Evolutionary conservation across 2,113 vertebrate species (phyloP).

Genomic region (Caracal caracal): DNA sequence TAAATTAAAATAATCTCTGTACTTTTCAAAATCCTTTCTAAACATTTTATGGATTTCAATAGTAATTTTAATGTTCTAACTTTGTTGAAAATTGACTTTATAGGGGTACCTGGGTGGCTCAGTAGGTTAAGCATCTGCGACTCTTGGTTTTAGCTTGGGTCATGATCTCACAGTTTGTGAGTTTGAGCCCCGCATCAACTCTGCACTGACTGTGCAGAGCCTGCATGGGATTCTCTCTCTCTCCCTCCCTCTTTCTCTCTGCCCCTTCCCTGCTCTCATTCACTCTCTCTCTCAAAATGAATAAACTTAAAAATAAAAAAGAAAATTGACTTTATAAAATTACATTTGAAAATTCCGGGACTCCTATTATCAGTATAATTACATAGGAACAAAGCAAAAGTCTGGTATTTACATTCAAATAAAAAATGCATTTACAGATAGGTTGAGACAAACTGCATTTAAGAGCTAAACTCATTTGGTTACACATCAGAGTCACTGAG

Average conservation of each 20-base stretch:
- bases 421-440: background rate
- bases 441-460: background rate
- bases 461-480: background rate
- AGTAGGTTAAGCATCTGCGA: too few relatives aligned
- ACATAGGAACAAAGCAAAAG: background rate
- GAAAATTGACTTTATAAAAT: background rate
- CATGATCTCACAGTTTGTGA: too few relatives aligned
- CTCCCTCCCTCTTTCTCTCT: too few relatives aligned
- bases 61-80: background rate
- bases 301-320: too few relatives aligned
- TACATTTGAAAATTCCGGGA: background rate
- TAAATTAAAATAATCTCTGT: background rate
- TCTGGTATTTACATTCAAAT: background rate
- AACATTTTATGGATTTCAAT: background rate
- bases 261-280: too few relatives aligned
- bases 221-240: too few relatives aligned
- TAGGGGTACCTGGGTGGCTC: background rate
- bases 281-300: too few relatives aligned
- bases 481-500: background rate
- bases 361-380: background rate
- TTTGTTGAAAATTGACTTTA: background rate
- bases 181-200: too few relatives aligned
- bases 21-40: background rate
- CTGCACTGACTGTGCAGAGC: too few relatives aligned
- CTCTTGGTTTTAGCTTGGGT: too few relatives aligned